phyloP scores from a whole-genome alignment of 2,888 invertebrate species.

The Thera obeliscata region DNA sequence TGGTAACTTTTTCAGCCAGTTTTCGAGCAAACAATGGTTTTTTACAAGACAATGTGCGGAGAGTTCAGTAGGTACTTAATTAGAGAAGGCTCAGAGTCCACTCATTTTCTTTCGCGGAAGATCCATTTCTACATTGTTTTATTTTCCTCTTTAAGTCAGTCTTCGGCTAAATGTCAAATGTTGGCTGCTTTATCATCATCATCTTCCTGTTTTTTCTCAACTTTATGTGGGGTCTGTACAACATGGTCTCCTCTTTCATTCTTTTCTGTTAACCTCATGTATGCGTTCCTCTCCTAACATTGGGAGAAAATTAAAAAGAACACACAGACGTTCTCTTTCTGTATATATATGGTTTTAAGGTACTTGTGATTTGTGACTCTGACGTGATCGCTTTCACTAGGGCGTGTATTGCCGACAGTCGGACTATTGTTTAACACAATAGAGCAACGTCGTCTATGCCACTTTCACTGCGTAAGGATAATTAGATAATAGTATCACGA shows the following conservation, averaged over 20 bases:
- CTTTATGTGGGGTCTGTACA: too few species aligned
- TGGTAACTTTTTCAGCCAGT: constrained; percentile 58
- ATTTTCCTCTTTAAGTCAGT: background rate
- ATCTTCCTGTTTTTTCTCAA: too few species aligned
- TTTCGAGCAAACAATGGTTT: constrained; percentile 65
- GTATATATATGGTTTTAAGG: background rate
- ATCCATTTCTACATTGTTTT: background rate
- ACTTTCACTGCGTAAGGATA: constrained; percentile 50
- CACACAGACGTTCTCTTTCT: too few species aligned
- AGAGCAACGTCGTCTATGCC: constrained; percentile 55
- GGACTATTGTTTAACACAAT: constrained; percentile 65
- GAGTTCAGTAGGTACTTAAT: constrained; percentile 32
- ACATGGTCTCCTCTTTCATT: too few species aligned
- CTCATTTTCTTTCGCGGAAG: constrained; percentile 19
- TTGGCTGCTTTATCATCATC: background rate
- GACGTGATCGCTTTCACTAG: constrained; percentile 54
- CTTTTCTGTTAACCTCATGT: too few species aligned
- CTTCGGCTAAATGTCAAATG: background rate
- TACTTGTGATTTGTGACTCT: constrained; percentile 3
- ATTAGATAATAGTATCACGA: constrained; percentile 22
- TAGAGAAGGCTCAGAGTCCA: constrained; percentile 27
- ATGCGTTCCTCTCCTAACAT: too few species aligned
- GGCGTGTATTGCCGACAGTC: constrained; percentile 48
- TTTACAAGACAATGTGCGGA: constrained; percentile 47
- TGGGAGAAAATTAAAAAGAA: too few species aligned